Evolutionary conservation across 2,113 vertebrate genomes (phyloP).

Genomic region (Chitala chitala): DNA sequence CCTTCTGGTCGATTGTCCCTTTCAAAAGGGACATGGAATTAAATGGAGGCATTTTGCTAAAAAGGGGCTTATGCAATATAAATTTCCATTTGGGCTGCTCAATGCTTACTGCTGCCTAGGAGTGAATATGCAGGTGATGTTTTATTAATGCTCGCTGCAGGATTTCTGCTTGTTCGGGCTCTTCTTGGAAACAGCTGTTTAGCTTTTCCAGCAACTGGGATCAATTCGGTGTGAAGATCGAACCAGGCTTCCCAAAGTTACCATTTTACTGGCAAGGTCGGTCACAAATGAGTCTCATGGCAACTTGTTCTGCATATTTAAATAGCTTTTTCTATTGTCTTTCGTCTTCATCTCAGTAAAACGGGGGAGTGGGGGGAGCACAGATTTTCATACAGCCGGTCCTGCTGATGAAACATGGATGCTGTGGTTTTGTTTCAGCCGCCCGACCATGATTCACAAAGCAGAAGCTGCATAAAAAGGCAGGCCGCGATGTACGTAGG

Average conservation of each 20-base stretch:
- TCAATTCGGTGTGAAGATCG: not conserved
- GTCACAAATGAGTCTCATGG: not conserved
- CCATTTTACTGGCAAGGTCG: not conserved
- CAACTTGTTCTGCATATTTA: slow-evolving; percentile 5
- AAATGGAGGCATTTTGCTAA: slow-evolving; percentile 39
- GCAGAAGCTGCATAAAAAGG: slow-evolving; percentile 5
- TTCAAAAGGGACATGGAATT: slow-evolving; percentile 32
- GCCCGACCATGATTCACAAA: slow-evolving; percentile 6
- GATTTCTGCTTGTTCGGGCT: slow-evolving; percentile 20
- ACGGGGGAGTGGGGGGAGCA: slow-evolving; percentile 15
- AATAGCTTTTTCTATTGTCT: slow-evolving; percentile 29
- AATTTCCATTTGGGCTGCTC: slow-evolving; percentile 34
- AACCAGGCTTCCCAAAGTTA: not conserved
- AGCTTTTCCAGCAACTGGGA: not conserved
- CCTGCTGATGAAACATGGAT: slow-evolving; percentile 15
- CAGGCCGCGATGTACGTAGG: not conserved
- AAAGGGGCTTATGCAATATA: slow-evolving; percentile 25
- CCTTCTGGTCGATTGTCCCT: slow-evolving; percentile 35
- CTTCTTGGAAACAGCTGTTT: slow-evolving; percentile 12
- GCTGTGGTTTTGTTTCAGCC: not conserved
- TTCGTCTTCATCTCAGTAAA: slow-evolving; percentile 26
- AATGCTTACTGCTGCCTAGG: slow-evolving; percentile 24
- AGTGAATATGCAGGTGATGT: slow-evolving; percentile 41
- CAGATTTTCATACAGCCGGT: slow-evolving; percentile 19
- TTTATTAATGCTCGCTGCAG: slow-evolving; percentile 44